Conservation (phyloP, 1,140 invertebrate species). For the Pseudoatta argentina region DNA sequence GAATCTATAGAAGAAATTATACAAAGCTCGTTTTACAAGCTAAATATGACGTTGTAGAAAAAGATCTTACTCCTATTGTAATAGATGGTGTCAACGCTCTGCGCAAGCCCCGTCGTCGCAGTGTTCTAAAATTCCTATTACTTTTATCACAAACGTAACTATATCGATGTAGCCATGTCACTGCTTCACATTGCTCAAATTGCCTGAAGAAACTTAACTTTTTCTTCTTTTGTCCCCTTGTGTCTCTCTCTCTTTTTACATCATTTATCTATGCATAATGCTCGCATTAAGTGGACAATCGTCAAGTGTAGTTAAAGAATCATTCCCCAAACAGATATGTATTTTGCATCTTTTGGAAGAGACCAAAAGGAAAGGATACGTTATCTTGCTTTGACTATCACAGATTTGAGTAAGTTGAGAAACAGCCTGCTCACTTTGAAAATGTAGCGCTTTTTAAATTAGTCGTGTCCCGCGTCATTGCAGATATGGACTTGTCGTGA, state of each 20-base stretch:
- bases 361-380: slow-evolving; percentile 54
- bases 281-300: slow-evolving; percentile 60
- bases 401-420: slow-evolving; percentile 51
- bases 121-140: slow-evolving; percentile 63
- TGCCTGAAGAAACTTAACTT: slow-evolving; percentile 54
- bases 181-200: slow-evolving; percentile 71
- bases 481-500: slow-evolving; percentile 11
- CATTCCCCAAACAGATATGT: slow-evolving; percentile 68
- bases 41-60: slow-evolving; percentile 70
- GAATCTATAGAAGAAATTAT: slow-evolving; percentile 70
- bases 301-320: slow-evolving; percentile 67
- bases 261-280: slow-evolving; percentile 45
- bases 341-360: slow-evolving; percentile 54
- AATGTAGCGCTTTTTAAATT: slow-evolving; percentile 40
- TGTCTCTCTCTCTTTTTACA: slow-evolving; percentile 22
- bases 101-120: slow-evolving; percentile 65
- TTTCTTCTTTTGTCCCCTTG: slow-evolving; percentile 2
- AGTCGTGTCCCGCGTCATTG: neutral
- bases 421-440: slow-evolving; percentile 37
- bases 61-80: slow-evolving; percentile 71
- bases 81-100: slow-evolving; percentile 67
- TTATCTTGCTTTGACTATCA: slow-evolving; percentile 67
- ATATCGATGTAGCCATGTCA: slow-evolving; percentile 60
- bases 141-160: slow-evolving; percentile 70
- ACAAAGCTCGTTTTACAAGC: slow-evolving; percentile 68